These are phyloP conservation scores for Probosciger aterrimus DNA, from an alignment of 2,113 vertebrate species.

Conservation along the genomic window DNA sequence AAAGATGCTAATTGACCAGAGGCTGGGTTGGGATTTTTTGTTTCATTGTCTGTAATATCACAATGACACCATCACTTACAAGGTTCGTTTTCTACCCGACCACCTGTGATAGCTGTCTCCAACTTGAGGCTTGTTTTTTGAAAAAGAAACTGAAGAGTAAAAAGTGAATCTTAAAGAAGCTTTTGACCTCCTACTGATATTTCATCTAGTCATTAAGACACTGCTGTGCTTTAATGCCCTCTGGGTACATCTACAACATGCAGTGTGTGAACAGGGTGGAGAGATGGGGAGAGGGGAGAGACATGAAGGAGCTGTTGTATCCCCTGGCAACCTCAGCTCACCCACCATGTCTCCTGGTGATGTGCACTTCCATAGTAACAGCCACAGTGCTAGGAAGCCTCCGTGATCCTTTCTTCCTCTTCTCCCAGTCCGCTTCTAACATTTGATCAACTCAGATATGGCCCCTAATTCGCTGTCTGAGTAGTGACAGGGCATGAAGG, in stretches of 20 bases:
- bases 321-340: rapidly evolving
- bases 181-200: not conserved
- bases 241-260: not conserved
- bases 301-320: not conserved
- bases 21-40: not conserved
- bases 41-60: not conserved
- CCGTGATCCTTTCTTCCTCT: not conserved
- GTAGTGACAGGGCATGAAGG: not conserved
- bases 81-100: not conserved
- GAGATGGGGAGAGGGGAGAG: not conserved
- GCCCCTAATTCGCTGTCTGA: not conserved
- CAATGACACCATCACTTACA: not conserved
- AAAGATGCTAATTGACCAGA: not conserved
- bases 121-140: not conserved
- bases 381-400: not conserved
- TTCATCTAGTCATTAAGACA: not conserved
- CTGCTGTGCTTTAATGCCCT: not conserved
- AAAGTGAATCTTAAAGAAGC: not conserved
- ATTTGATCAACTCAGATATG: not conserved
- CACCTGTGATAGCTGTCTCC: not conserved
- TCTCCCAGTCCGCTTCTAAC: not conserved
- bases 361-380: not conserved
- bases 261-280: not conserved
- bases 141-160: not conserved
- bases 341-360: not conserved